phyloP scores from a whole-genome alignment of 2,113 vertebrate species.

The Perca schrenkii region DNA sequence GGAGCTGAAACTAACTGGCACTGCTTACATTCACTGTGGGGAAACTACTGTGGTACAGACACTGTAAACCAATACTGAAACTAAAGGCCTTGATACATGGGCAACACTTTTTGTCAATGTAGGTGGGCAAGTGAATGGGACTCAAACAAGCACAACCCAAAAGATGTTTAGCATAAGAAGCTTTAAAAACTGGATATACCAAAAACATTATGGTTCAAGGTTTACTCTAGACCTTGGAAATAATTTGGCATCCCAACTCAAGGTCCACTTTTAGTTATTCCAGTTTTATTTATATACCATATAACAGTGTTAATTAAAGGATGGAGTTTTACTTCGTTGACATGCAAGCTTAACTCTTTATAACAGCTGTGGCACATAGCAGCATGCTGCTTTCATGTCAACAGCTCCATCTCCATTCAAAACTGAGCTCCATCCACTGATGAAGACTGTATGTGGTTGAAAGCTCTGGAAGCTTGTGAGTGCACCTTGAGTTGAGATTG shows the following conservation, averaged over 20 bases:
- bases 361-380: background rate
- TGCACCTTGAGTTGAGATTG: background rate
- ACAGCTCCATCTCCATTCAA: background rate
- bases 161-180: background rate
- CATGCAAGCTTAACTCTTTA: background rate
- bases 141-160: constrained; percentile 18
- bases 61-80: constrained; percentile 79
- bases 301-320: background rate
- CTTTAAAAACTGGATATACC: constrained; percentile 5
- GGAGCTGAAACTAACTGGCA: constrained; percentile 73
- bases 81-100: constrained; percentile 69
- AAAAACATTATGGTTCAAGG: background rate
- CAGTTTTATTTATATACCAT: background rate
- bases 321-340: background rate
- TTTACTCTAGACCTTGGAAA: background rate
- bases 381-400: background rate
- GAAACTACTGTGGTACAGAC: constrained; percentile 66
- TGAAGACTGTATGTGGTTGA: background rate
- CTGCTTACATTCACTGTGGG: constrained; percentile 59
- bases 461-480: background rate
- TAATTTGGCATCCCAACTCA: constrained; percentile 12
- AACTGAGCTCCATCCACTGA: background rate
- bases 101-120: constrained; percentile 57
- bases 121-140: constrained; percentile 30
- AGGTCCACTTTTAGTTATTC: background rate